These are phyloP conservation scores for Danaus chrysippus DNA, from an alignment of 2,888 invertebrate species.

Conservation along the genomic window DNA sequence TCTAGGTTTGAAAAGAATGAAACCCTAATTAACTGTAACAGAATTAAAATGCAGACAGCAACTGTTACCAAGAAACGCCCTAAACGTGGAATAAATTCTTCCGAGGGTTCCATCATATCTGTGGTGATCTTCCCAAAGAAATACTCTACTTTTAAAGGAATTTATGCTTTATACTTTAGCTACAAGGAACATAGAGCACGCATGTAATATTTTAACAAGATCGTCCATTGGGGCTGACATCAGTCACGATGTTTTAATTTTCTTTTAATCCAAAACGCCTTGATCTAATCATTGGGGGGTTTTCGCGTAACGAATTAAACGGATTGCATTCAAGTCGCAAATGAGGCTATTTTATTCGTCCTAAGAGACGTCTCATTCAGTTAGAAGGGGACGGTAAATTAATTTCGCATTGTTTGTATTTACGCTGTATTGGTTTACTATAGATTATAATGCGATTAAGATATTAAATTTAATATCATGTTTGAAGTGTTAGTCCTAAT, in stretches of 20 bases:
- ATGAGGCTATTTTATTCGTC: slow-evolving; percentile 75
- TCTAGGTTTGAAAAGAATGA: slow-evolving; percentile 1
- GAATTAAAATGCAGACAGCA: slow-evolving; percentile 53
- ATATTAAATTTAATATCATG: too few species aligned
- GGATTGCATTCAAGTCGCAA: slow-evolving; percentile 76
- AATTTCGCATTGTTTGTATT: slow-evolving; percentile 54
- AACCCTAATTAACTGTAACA: slow-evolving; percentile 11
- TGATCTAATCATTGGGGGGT: slow-evolving; percentile 72
- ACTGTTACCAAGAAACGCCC: slow-evolving; percentile 74
- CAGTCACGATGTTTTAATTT: slow-evolving; percentile 72
- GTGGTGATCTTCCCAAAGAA: slow-evolving; percentile 46
- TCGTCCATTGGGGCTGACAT: slow-evolving; percentile 62
- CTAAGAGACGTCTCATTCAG: slow-evolving; percentile 50
- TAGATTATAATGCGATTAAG: slow-evolving; percentile 21
- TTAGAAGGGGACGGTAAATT: slow-evolving; percentile 41
- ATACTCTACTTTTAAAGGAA: slow-evolving; percentile 23
- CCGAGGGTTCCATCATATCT: slow-evolving; percentile 60
- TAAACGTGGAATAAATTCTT: slow-evolving; percentile 72
- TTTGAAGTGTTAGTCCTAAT: neutral
- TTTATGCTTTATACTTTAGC: slow-evolving; percentile 31
- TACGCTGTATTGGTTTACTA: slow-evolving; percentile 42
- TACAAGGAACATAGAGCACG: slow-evolving; percentile 31
- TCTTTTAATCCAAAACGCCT: slow-evolving; percentile 76
- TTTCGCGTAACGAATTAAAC: slow-evolving; percentile 72
- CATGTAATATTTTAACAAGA: slow-evolving; percentile 23